Evolutionary conservation across 2,113 vertebrate genomes (phyloP), one percentile per base, ranked within the genome.

Genomic region (Microcebus murinus): DNA sequence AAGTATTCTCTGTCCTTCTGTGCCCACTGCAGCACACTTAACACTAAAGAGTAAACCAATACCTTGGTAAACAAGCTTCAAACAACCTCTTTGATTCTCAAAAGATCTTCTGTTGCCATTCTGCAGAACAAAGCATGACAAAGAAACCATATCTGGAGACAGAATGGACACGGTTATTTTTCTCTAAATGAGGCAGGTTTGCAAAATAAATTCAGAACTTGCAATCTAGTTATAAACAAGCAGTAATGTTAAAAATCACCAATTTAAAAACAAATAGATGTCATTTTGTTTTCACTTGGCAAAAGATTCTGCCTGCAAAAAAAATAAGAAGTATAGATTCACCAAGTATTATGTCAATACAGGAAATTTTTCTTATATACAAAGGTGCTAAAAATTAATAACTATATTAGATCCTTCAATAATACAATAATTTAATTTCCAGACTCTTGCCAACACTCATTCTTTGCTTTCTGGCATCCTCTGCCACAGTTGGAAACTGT

Each of bases 401-500:
- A 93, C 73, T 81, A 92, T 27, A 96, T 91, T 98, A 95, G 87
- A 96, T 96, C 95, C 85, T 96, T 98, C 96, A 94, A 76, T 98
- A 97, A 98, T 95, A 97, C 92, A 83, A 85, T 80, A 98, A 98
- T 98, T 98, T 98, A 96, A 98, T 98, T 98, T 97, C 96, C 97
- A 98, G 97, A 97, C 80, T 97, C 95, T 96, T 96, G 97, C 97
- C 98, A 98, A 96, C 21, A 97, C 76, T 93, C 59, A 79, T 91
- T 17, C 96, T 91, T 55, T 45, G 88, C 61, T 97, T 97, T 98
- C 98, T 98, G 97, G 98, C 97, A 98, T 97, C 96, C 97, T 98
- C 97, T 98, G 92, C 97, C 98, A 97, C 96, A 96, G 98, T 96
- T 98, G 98, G 97, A 98, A 98, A 98, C 97, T 97, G 85, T 98